A percentile compares a stretch with the other conserved stretches of the same genome.
These are phyloP conservation scores for Ptilorrhoa leucosticta DNA, from an alignment of 2,113 vertebrate species.

Conservation along the genomic window DNA sequence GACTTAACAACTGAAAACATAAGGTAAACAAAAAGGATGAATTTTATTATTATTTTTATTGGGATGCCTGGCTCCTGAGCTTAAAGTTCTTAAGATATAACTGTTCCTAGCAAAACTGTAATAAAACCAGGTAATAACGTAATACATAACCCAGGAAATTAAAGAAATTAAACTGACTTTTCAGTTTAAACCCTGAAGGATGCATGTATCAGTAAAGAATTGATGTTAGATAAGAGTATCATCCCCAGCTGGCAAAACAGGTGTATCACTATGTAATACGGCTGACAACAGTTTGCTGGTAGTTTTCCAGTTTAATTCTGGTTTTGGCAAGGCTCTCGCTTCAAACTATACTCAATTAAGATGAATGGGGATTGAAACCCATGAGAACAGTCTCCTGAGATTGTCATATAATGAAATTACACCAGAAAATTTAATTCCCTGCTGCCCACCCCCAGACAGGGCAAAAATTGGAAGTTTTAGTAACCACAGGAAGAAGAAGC, in stretches of 20 bases:
- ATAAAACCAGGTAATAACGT: neutral
- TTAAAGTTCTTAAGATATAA: neutral
- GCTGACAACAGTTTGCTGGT: neutral
- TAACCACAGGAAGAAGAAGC: neutral
- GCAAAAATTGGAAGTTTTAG: neutral
- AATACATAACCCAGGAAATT: constrained; percentile 52
- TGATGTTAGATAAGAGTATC: constrained; percentile 18
- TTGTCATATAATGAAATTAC: neutral
- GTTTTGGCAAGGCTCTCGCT: neutral
- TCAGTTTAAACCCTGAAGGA: constrained; percentile 19
- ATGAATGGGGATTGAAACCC: neutral
- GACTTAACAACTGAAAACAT: neutral
- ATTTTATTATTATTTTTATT: neutral
- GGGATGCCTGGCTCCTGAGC: neutral
- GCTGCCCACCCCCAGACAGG: neutral
- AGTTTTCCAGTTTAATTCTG: neutral
- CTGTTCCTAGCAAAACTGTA: neutral
- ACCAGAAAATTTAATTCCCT: neutral
- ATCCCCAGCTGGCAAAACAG: constrained; percentile 11
- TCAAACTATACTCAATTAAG: neutral
- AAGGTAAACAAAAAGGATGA: neutral
- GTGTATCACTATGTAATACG: neutral
- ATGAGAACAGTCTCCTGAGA: neutral
- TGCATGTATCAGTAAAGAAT: neutral
- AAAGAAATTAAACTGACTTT: constrained; percentile 49